Evolutionary conservation across 1,140 invertebrate genomes (phyloP).

Genomic region (Chlorops oryzae): DNA sequence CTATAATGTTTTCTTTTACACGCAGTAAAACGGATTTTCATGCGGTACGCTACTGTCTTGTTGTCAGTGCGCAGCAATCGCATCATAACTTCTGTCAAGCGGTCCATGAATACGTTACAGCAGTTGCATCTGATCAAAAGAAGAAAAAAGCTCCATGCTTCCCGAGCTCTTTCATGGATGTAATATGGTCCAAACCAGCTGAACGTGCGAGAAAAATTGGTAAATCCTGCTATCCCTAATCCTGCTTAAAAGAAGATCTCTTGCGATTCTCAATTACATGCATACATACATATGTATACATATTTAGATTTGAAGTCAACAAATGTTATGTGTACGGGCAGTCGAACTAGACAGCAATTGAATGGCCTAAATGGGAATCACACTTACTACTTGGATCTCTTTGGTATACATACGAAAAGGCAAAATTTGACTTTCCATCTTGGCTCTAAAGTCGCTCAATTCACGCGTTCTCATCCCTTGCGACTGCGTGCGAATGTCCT

Average conservation of each 20-base stretch:
- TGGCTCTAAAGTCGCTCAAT: conserved; percentile 29
- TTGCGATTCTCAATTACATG: no score
- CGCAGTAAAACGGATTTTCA: conserved; percentile 38
- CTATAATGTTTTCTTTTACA: conserved; percentile 10
- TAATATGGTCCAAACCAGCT: conserved; percentile 28
- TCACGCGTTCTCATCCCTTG: conserved; percentile 38
- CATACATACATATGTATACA: no score
- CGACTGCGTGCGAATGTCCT: conserved; percentile 27
- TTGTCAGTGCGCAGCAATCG: conserved; percentile 22
- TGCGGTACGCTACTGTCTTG: conserved; percentile 43
- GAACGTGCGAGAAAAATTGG: conserved; percentile 31
- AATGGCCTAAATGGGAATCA: conserved; percentile 28
- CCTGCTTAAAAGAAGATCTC: no score
- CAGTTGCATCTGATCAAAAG: conserved; percentile 12
- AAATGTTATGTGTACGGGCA: conserved; percentile 40
- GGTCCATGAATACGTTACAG: conserved; percentile 22
- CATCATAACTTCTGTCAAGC: conserved; percentile 37
- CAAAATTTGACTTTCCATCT: conserved; percentile 38
- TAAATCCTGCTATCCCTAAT: no score
- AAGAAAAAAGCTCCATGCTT: conserved; percentile 14
- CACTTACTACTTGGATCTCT: conserved; percentile 38
- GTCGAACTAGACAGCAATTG: conserved; percentile 31
- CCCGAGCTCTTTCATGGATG: conserved; percentile 22
- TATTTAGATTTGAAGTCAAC: no score
- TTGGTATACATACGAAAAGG: conserved; percentile 33